These are phyloP conservation scores for Dryomyza anilis DNA, from an alignment of 2,888 invertebrate genomes.

Conservation along the genomic window DNA sequence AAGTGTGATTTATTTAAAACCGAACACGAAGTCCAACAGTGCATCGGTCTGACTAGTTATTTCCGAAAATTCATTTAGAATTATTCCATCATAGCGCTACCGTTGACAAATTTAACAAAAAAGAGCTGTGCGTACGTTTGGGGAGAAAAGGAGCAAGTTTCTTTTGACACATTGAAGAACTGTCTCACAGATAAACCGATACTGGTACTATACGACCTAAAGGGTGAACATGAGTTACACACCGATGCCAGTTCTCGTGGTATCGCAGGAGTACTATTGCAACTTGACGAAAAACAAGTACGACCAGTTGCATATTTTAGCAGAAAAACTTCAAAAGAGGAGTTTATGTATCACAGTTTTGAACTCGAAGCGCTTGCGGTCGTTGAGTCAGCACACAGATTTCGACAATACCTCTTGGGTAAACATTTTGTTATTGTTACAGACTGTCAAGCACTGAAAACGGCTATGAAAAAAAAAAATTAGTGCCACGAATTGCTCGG, in stretches of 20 bases:
- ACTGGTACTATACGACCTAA: constrained; percentile 13
- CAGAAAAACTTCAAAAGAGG: constrained; percentile 23
- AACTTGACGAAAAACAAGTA: neutral
- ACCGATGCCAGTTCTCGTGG: constrained; percentile 24
- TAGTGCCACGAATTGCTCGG: constrained; percentile 2
- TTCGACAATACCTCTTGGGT: constrained; percentile 25
- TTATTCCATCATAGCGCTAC: constrained; percentile 6
- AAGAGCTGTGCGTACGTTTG: neutral
- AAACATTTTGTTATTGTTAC: constrained; percentile 23
- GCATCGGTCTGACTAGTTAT: constrained; percentile 27
- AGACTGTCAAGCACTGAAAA: constrained; percentile 5
- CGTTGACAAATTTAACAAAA: constrained; percentile 9
- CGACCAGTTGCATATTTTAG: constrained; percentile 27
- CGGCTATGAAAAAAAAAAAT: constrained; percentile 6
- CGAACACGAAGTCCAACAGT: constrained; percentile 17
- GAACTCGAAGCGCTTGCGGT: constrained; percentile 25
- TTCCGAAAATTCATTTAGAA: constrained; percentile 22
- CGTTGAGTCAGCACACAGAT: constrained; percentile 18
- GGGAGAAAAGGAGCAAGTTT: neutral
- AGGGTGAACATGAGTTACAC: constrained; percentile 19
- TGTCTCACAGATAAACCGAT: constrained; percentile 9
- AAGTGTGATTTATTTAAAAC: constrained; percentile 21
- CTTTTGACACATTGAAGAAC: neutral
- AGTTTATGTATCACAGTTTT: constrained; percentile 25
- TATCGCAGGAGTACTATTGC: constrained; percentile 10